phyloP scores from a whole-genome alignment of 1,140 invertebrate genomes.

The Trichomalopsis sarcophagae region DNA sequence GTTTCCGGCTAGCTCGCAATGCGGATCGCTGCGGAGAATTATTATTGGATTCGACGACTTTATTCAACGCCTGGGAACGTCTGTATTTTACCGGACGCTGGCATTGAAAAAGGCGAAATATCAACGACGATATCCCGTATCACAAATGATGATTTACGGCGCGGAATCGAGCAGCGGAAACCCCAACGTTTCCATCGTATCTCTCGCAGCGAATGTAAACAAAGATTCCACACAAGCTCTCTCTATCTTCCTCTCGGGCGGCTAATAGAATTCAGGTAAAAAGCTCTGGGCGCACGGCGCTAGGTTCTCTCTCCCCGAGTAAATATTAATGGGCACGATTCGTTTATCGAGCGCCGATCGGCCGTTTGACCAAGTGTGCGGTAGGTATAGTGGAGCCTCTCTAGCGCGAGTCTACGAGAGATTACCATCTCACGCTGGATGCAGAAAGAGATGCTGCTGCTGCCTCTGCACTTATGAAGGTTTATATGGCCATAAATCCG shows the following conservation, averaged over 20 bases:
- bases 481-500: conserved; percentile 42
- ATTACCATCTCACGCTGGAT: conserved; percentile 33
- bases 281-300: conserved; percentile 26
- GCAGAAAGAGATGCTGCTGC: conserved; percentile 1
- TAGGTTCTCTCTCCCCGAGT: conserved; percentile 19
- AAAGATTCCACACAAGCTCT: not conserved
- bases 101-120: not conserved
- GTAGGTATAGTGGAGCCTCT: conserved; percentile 35
- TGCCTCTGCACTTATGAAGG: conserved; percentile 38
- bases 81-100: no score
- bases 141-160: not conserved
- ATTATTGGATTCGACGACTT: not conserved
- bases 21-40: no score
- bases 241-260: not conserved
- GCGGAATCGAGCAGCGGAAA: not conserved
- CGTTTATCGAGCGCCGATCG: conserved; percentile 48
- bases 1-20: not conserved
- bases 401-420: conserved; percentile 9
- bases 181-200: not conserved
- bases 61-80: not conserved
- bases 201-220: not conserved
- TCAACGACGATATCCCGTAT: not conserved
- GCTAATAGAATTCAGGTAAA: conserved; percentile 42
- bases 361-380: conserved; percentile 43
- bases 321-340: conserved; percentile 54